phyloP scores from a whole-genome alignment of 2,113 vertebrate species.

The Bufo gargarizans region DNA sequence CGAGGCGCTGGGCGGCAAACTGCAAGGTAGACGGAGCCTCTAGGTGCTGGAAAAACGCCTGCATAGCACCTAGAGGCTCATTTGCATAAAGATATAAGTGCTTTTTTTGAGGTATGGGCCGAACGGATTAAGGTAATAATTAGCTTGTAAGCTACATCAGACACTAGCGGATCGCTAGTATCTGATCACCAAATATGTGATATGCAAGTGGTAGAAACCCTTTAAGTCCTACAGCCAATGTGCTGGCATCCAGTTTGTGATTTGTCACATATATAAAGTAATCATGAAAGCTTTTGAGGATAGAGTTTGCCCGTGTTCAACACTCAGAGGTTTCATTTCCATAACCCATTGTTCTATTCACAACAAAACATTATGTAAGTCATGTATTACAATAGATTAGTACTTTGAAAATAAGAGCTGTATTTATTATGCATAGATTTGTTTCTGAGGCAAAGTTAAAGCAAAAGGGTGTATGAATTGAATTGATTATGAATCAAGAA shows the following conservation, averaged over 20 bases:
- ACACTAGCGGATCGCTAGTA: no score
- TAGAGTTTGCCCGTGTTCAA: constrained; percentile 2
- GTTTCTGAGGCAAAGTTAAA: not conserved
- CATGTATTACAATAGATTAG: not conserved
- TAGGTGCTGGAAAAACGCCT: no score
- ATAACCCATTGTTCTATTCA: not conserved
- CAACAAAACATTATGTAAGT: not conserved
- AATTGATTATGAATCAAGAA: not conserved
- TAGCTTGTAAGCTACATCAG: no score
- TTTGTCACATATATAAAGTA: constrained; percentile 36
- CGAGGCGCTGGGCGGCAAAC: no score
- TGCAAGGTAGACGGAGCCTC: no score
- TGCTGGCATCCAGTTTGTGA: constrained; percentile 9
- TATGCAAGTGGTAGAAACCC: no score
- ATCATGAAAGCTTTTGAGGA: constrained; percentile 37
- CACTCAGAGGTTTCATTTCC: not conserved
- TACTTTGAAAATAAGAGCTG: not conserved
- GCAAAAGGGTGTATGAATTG: not conserved
- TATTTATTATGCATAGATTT: not conserved
- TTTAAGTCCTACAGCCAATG: constrained; percentile 36
- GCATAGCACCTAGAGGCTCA: no score
- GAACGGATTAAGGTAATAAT: no score
- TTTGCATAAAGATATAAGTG: no score
- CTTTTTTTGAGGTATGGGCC: no score
- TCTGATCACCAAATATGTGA: no score